Evolutionary conservation across 2,888 invertebrate genomes (phyloP).

Genomic region (Melipona bicolor): DNA sequence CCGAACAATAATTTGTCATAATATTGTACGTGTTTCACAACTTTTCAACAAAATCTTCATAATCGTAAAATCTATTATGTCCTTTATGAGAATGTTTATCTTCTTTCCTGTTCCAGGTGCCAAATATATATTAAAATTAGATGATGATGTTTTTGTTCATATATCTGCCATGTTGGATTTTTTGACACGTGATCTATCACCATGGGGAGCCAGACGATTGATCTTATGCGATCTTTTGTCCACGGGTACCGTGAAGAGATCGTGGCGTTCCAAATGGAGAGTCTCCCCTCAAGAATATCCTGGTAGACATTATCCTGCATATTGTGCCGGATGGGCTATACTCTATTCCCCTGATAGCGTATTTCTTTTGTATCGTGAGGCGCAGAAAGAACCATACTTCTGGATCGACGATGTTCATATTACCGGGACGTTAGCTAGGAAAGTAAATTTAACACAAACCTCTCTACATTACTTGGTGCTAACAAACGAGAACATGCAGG

Average conservation of each 20-base stretch:
- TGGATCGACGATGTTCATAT: slow-evolving; percentile 94
- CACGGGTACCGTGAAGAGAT: slow-evolving; percentile 86
- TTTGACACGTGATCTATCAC: slow-evolving; percentile 86
- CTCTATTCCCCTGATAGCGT: slow-evolving; percentile 88
- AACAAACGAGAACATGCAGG: slow-evolving; percentile 75
- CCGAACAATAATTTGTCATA: no score
- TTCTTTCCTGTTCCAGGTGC: slow-evolving; percentile 74
- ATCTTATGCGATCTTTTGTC: slow-evolving; percentile 87
- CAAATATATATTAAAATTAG: slow-evolving; percentile 84
- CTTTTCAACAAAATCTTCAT: no score
- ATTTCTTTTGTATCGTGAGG: slow-evolving; percentile 86
- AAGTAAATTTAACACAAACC: slow-evolving; percentile 86
- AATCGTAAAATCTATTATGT: background rate
- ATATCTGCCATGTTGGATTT: slow-evolving; percentile 82
- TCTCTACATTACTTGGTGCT: slow-evolving; percentile 85
- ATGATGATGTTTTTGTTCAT: slow-evolving; percentile 85
- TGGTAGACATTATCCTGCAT: slow-evolving; percentile 88
- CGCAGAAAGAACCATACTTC: slow-evolving; percentile 88
- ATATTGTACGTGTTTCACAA: no score
- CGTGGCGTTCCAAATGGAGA: slow-evolving; percentile 91
- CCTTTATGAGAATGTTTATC: background rate
- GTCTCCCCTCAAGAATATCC: slow-evolving; percentile 89
- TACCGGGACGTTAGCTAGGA: slow-evolving; percentile 88
- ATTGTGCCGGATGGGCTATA: slow-evolving; percentile 91
- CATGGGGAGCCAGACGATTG: slow-evolving; percentile 87